phyloP scores from a whole-genome alignment of 2,888 invertebrate genomes.

The Rosalia funebris region DNA sequence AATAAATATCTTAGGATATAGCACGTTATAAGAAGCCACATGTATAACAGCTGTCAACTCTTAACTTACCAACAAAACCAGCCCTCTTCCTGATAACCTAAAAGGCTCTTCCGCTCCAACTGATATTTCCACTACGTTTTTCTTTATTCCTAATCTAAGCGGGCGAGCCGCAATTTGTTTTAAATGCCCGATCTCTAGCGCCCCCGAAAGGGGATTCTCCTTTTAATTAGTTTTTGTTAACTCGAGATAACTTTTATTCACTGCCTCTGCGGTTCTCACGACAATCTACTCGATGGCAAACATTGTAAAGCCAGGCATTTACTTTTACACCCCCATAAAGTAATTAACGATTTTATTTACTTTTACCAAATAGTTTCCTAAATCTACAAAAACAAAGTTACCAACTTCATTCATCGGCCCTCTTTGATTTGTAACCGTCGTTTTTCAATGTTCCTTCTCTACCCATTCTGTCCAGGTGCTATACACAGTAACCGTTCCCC shows the following conservation, averaged over 20 bases:
- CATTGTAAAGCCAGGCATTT: slow-evolving; percentile 20
- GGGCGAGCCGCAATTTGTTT: slow-evolving; percentile 25
- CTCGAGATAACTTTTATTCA: slow-evolving; percentile 4
- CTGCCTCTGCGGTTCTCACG: background rate
- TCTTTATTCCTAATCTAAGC: slow-evolving; percentile 33
- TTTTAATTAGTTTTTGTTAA: slow-evolving; percentile 14
- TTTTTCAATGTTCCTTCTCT: slow-evolving; percentile 56
- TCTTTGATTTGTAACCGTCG: slow-evolving; percentile 29
- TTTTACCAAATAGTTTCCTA: slow-evolving; percentile 1
- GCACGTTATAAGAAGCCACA: slow-evolving; percentile 57
- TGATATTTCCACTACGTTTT: slow-evolving; percentile 48
- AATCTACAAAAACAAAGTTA: slow-evolving; percentile 15
- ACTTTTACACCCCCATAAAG: slow-evolving; percentile 25
- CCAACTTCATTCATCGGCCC: background rate
- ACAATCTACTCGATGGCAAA: background rate
- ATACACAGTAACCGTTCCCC: slow-evolving; percentile 58
- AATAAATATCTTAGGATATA: slow-evolving; percentile 55
- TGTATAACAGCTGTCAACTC: slow-evolving; percentile 61
- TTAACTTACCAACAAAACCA: slow-evolving; percentile 52
- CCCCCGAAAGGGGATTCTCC: background rate
- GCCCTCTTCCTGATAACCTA: slow-evolving; percentile 59
- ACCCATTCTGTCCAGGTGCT: slow-evolving; percentile 58
- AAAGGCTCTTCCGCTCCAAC: slow-evolving; percentile 56
- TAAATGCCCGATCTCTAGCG: slow-evolving; percentile 18
- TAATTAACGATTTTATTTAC: slow-evolving; percentile 15